These are phyloP conservation scores for Trachemys scripta DNA, from an alignment of 2,113 vertebrate genomes.

Conservation along the genomic window DNA sequence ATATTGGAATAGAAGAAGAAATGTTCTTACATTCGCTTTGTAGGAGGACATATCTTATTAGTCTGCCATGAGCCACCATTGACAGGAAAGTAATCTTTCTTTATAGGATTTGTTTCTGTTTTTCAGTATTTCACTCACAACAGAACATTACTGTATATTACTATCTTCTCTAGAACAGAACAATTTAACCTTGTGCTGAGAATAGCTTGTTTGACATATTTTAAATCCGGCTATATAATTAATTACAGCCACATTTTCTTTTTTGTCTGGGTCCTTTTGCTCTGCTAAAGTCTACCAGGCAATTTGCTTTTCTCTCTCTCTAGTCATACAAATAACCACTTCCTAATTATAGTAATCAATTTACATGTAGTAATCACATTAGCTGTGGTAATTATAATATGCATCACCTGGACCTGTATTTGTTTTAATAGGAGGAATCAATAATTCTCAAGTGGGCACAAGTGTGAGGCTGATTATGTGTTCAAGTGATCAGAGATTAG, in stretches of 20 bases:
- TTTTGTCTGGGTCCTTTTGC: background rate
- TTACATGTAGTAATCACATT: conserved; percentile 74
- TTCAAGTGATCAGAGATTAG: conserved; percentile 76
- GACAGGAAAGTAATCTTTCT: background rate
- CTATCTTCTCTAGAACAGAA: background rate
- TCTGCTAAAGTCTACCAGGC: conserved; percentile 26
- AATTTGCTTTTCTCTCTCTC: conserved; percentile 56
- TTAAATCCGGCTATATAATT: background rate
- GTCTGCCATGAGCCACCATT: background rate
- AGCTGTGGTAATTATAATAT: conserved; percentile 77
- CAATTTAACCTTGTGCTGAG: background rate
- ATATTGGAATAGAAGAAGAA: background rate
- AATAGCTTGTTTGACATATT: background rate
- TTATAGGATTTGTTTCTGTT: background rate
- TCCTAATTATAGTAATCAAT: conserved; percentile 78
- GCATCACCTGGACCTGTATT: conserved; percentile 73
- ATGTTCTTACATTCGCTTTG: background rate
- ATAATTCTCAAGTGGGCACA: conserved; percentile 75
- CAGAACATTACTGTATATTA: background rate
- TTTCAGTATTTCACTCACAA: background rate
- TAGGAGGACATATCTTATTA: background rate
- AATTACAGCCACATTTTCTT: conserved; percentile 1
- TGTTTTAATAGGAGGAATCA: conserved; percentile 76
- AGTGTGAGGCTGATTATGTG: conserved; percentile 70
- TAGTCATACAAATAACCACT: conserved; percentile 62